Evolutionary conservation across 2,888 invertebrate species (phyloP), one percentile per base, ranked within the genome.

Genomic region (Phania funesta): DNA sequence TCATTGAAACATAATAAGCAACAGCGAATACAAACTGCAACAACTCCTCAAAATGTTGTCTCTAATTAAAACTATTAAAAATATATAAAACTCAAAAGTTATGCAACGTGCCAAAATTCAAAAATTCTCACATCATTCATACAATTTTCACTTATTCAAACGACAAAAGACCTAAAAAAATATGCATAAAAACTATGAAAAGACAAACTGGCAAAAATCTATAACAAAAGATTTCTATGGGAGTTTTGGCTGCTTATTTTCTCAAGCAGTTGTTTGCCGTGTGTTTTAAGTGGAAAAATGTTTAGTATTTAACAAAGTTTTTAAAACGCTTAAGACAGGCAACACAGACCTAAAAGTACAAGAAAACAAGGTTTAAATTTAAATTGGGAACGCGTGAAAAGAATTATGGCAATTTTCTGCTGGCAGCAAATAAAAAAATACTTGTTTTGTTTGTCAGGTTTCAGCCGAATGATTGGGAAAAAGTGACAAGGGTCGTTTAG

Each of bases 361-460:
- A 50, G 64, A 54, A n/a, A 44, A 67, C 60, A 60, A 60, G 26
- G 52, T 54, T 44, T 35, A 22, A 8, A 70, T 70, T 70, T 54
- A 54, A 70, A 77, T 70, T 77, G 68, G 70, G 77, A 77, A 77
- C 77, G 70, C 77, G 77, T 54, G 70, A 77, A 77, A 62, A 77
- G 54, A 77, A 77, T 77, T 46, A 64, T 77, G 54, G 35, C 52
- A 16, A 41, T 22, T 58, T 58, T 65, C 56, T 38, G 50, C 7
- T 11, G 11, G 0, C 11, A 58, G 52, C 26, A 58, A 56, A 62
- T 13, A 35, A 64, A 35, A 24, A 62, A 29, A 18, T 54, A 18
- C 46, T 58, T 52, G 52, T 60, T 48, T 68, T 38, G 22, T 35
- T 70, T 70, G 46, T 16, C n/a, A 50, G 54, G 9, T 48, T 67